phyloP scores from a whole-genome alignment of 2,797 vertebrate species.

The Nasua narica region DNA sequence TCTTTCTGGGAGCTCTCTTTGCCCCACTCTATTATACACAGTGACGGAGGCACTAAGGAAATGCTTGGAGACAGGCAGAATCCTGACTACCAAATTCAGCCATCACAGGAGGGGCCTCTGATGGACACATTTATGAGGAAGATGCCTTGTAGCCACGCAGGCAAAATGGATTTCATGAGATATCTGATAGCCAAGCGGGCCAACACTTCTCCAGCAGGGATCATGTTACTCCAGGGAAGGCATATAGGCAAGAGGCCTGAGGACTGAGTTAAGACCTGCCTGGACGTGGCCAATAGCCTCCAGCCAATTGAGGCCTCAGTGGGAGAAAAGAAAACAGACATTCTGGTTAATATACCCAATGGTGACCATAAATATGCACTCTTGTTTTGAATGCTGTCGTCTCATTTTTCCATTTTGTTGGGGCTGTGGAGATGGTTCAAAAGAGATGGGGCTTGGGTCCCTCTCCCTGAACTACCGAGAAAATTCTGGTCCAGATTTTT shows the following conservation, averaged over 20 bases:
- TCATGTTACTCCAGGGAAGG: background rate
- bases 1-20: background rate
- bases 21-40: background rate
- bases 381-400: background rate
- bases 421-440: background rate
- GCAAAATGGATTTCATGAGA: background rate
- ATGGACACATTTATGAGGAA: background rate
- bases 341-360: background rate
- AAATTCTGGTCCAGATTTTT: background rate
- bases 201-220: background rate
- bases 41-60: background rate
- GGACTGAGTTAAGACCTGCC: background rate
- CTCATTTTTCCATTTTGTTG: background rate
- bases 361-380: background rate
- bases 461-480: background rate
- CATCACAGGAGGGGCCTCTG: background rate
- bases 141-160: background rate
- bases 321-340: background rate
- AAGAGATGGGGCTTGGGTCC: background rate
- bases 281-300: background rate
- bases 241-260: background rate
- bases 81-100: background rate
- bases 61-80: background rate
- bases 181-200: background rate
- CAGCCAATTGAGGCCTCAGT: background rate